These are phyloP conservation scores for Ectemnius lituratus DNA, from an alignment of 2,888 invertebrate species.

Conservation along the genomic window DNA sequence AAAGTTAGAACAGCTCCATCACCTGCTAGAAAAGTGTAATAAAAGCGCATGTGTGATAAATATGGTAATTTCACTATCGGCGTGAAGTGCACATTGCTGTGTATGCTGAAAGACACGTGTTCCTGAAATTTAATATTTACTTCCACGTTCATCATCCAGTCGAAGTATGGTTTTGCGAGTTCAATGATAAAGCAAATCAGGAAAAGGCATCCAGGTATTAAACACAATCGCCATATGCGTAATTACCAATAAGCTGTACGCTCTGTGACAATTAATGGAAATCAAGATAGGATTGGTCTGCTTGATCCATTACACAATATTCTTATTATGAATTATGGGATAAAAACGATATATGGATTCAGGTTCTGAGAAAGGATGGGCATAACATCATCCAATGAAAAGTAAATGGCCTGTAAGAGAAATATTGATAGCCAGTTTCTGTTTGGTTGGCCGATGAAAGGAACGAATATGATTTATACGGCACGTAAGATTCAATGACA, in stretches of 20 bases:
- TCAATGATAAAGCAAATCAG: slow-evolving; percentile 3
- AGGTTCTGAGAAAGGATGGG: too few species aligned
- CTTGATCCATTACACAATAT: too few species aligned
- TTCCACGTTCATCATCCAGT: slow-evolving; percentile 5
- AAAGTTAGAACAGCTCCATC: slow-evolving; percentile 48
- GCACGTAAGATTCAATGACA: not conserved
- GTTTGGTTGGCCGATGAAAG: too few species aligned
- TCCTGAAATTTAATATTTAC: slow-evolving; percentile 21
- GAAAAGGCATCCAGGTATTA: slow-evolving; percentile 9
- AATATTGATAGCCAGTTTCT: too few species aligned
- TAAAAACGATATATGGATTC: too few species aligned
- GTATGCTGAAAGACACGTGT: slow-evolving; percentile 51
- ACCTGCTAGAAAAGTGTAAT: slow-evolving; percentile 61
- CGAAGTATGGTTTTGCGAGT: slow-evolving; percentile 13
- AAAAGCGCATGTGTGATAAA: slow-evolving; percentile 43
- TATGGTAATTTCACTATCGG: slow-evolving; percentile 36
- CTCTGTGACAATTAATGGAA: too few species aligned
- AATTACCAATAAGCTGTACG: too few species aligned
- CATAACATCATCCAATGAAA: too few species aligned
- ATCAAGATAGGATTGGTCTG: too few species aligned
- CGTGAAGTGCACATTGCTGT: slow-evolving; percentile 30
- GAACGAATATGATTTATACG: slow-evolving; percentile 11
- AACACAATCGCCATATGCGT: slow-evolving; percentile 8
- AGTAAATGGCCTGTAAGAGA: too few species aligned
- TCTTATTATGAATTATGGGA: too few species aligned